phyloP scores from a whole-genome alignment of 2,888 invertebrate genomes.

The Cinara cedri region DNA sequence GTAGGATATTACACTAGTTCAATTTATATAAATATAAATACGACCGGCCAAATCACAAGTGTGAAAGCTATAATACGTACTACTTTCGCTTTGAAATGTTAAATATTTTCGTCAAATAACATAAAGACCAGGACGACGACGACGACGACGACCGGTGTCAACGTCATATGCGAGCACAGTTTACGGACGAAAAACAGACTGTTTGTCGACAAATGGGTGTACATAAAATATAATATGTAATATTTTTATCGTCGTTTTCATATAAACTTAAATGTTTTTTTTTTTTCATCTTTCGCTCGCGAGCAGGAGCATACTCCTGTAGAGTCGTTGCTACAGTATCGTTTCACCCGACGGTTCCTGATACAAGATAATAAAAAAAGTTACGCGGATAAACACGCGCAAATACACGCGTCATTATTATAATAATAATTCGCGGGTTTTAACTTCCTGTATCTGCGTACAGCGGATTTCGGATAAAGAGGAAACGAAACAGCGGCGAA shows the following conservation, averaged over 20 bases:
- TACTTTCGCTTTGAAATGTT: constrained; percentile 46
- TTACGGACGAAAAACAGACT: too few species aligned
- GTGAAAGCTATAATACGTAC: constrained; percentile 44
- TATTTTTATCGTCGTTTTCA: constrained; percentile 6
- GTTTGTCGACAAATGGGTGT: too few species aligned
- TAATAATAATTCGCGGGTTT: neutral
- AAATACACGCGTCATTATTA: too few species aligned
- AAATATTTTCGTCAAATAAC: constrained; percentile 14
- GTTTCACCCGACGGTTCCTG: constrained; percentile 25
- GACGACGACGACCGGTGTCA: neutral
- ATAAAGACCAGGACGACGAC: constrained; percentile 17
- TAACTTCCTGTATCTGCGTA: constrained; percentile 17
- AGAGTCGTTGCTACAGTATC: constrained; percentile 5
- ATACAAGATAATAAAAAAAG: neutral
- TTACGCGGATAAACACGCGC: constrained; percentile 9
- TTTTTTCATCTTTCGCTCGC: too few species aligned
- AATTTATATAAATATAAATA: too few species aligned
- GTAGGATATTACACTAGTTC: too few species aligned
- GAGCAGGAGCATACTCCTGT: too few species aligned
- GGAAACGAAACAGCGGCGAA: constrained; percentile 6
- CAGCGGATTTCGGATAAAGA: neutral
- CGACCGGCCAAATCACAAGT: too few species aligned
- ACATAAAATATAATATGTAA: too few species aligned
- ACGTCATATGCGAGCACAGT: too few species aligned
- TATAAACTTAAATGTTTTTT: neutral